Evolutionary conservation across 1,140 invertebrate species (phyloP).

Genomic region (Platyura marginata): DNA sequence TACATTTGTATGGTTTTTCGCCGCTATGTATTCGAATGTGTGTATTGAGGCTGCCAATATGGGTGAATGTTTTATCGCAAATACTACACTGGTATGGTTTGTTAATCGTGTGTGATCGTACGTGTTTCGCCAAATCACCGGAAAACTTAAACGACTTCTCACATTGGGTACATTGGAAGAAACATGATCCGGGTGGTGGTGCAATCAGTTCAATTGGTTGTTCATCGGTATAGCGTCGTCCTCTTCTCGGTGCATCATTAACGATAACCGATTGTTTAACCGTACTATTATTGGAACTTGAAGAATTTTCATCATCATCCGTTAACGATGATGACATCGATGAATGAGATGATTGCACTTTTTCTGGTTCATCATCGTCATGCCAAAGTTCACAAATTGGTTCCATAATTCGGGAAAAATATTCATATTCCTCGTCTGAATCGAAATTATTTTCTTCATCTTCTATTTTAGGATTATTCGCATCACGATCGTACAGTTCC

Average conservation of each 20-base stretch:
- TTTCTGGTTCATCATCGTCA: conserved; percentile 7
- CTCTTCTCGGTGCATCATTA: conserved; percentile 8
- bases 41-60: conserved; percentile 58
- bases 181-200: conserved; percentile 6
- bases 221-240: neutral
- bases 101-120: conserved; percentile 32
- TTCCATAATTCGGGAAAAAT: conserved; percentile 19
- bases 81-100: conserved; percentile 27
- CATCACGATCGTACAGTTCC: conserved; percentile 7
- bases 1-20: conserved; percentile 23
- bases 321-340: no score
- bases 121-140: conserved; percentile 35
- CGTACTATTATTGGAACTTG: neutral
- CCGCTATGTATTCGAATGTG: conserved; percentile 64
- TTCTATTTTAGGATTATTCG: neutral
- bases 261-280: neutral
- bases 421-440: conserved; percentile 9
- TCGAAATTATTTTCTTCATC: conserved; percentile 1
- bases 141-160: conserved; percentile 38
- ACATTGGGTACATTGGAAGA: conserved; percentile 34
- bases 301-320: conserved; percentile 2
- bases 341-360: neutral
- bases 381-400: conserved; percentile 14
- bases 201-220: conserved; percentile 6
- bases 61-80: conserved; percentile 32